Evolutionary conservation across 2,797 vertebrate species (phyloP), one percentile per base, ranked within the genome.

Genomic region (Anas acuta): DNA sequence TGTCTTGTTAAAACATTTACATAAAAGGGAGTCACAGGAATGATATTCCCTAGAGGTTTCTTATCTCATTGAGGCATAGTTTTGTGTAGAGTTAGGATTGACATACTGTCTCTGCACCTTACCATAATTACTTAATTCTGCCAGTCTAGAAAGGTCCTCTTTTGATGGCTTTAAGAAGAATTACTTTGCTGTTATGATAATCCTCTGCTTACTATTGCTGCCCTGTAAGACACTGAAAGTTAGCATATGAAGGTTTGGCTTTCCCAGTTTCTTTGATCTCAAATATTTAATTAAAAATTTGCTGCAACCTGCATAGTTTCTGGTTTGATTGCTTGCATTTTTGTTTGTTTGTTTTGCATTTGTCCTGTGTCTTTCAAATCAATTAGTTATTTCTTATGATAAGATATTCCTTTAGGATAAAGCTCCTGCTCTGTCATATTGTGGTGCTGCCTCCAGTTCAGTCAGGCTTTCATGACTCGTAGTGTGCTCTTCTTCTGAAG

Each of bases 401-500:
- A 56, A 92, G 13, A 49, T 90, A 22, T 67, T 94, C 19, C 56
- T 82, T 74, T 64, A 81, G 58, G 51, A 85, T 90, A 71, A 81
- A 87, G 54, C 35, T 90, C 3, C 35, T 84, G 28, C 76, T 84
- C 56, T 16, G 8, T 70, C 54, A 51, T 79, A 62, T 74, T 90
- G 35, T 30, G 25, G 83, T 79, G 69, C 33, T 69, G 32, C 56
- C 66, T 89, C 33, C 32, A 49, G 41, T 84, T 90, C 77, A 83
- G 61, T 80, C 61, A 92, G 62, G 20, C 43, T 91, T 94, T 96
- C 92, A 94, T 62, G 71, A 9, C 57, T 87, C 30, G 2, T 39
- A 62, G 41, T 16, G 15, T 61, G 53, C 37, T 35, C 39, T 39
- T 69, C 41, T 92, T 62, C 25, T 85, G 37, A 72, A 65, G 64